phyloP scores from a whole-genome alignment of 2,797 vertebrate species.

The Pseudomugil gertrudae region DNA sequence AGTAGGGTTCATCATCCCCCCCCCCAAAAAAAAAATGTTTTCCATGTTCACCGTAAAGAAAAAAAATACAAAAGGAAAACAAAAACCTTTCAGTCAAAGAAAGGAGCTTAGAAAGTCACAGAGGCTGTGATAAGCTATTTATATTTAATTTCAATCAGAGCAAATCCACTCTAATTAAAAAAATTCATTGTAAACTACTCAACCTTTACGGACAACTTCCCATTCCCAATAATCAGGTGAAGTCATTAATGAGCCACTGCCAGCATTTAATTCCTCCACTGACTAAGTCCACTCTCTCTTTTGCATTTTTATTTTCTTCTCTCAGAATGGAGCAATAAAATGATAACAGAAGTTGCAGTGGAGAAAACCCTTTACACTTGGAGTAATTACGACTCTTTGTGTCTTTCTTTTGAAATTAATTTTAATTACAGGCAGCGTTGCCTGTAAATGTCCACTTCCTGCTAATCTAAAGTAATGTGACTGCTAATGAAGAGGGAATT shows the following conservation, averaged over 20 bases:
- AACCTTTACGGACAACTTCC: slow-evolving; percentile 80
- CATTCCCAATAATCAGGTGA: slow-evolving; percentile 80
- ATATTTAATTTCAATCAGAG: slow-evolving; percentile 82
- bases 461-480: slow-evolving; percentile 80
- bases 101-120: slow-evolving; percentile 45
- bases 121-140: slow-evolving; percentile 79
- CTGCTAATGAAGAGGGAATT: slow-evolving; percentile 79
- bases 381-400: slow-evolving; percentile 83
- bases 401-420: slow-evolving; percentile 76
- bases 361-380: slow-evolving; percentile 75
- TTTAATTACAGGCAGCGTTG: slow-evolving; percentile 78
- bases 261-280: slow-evolving; percentile 68
- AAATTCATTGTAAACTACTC: slow-evolving; percentile 83
- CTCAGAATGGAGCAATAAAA: slow-evolving; percentile 69
- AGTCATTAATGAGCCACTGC: slow-evolving; percentile 72
- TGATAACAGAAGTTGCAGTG: slow-evolving; percentile 81
- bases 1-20: no score
- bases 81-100: slow-evolving; percentile 36
- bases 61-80: background rate
- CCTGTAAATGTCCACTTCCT: slow-evolving; percentile 78
- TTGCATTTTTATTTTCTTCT: slow-evolving; percentile 73
- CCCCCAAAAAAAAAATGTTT: background rate
- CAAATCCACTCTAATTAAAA: slow-evolving; percentile 87
- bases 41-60: background rate
- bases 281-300: slow-evolving; percentile 71